Conservation (phyloP, 2,113 vertebrate species). For the Pholis gunnellus region DNA sequence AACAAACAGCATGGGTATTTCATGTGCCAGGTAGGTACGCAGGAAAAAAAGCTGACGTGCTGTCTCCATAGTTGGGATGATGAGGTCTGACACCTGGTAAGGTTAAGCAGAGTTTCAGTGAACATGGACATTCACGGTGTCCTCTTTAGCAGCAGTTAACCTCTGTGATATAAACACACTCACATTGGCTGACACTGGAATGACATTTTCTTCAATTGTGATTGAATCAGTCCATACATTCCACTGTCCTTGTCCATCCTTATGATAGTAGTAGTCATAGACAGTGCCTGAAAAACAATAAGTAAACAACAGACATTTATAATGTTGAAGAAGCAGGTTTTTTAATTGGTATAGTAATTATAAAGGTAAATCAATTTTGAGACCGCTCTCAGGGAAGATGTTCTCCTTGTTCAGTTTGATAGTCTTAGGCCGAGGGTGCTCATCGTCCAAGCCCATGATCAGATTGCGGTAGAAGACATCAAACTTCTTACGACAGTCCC, state of each 20-base stretch:
- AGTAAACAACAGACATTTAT: background rate
- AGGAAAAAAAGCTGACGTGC: slow-evolving; percentile 93
- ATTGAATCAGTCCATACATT: slow-evolving; percentile 89
- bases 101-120: background rate
- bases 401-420: slow-evolving; percentile 89
- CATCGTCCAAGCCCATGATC: slow-evolving; percentile 82
- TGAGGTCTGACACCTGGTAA: slow-evolving; percentile 91
- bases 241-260: slow-evolving; percentile 89
- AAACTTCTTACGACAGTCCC: slow-evolving; percentile 90
- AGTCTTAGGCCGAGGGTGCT: slow-evolving; percentile 86
- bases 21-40: slow-evolving; percentile 86
- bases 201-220: slow-evolving; percentile 84
- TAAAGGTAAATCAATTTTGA: background rate
- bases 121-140: background rate
- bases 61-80: slow-evolving; percentile 93
- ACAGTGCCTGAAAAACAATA: slow-evolving; percentile 84
- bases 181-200: slow-evolving; percentile 86
- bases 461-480: slow-evolving; percentile 90
- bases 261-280: slow-evolving; percentile 93
- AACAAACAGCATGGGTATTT: slow-evolving; percentile 89
- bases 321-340: background rate
- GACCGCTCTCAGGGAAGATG: slow-evolving; percentile 91
- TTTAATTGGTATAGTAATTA: background rate
- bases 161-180: slow-evolving; percentile 22
- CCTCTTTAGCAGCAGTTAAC: background rate